Evolutionary conservation across 2,113 vertebrate species (phyloP).

Genomic region (Hemicordylus capensis): DNA sequence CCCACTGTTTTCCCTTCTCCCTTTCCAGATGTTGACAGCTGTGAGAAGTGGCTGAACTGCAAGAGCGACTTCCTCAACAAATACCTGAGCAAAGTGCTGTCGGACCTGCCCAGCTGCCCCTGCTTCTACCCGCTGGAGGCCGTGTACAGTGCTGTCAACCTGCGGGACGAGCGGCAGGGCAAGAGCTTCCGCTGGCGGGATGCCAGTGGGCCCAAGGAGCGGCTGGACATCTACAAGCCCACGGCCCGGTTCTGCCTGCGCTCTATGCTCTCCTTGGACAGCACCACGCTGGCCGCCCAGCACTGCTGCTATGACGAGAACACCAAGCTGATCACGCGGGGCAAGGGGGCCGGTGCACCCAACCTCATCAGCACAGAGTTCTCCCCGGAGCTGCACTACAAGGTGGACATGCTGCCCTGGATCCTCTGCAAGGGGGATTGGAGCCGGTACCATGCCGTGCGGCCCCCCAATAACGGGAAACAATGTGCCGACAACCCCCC

Average conservation of each 20-base stretch:
- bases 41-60: conserved; percentile 95
- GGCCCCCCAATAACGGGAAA: conserved; percentile 89
- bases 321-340: conserved; percentile 86
- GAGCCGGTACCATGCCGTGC: conserved; percentile 86
- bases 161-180: conserved; percentile 79
- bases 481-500: conserved; percentile 85
- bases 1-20: not conserved
- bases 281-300: conserved; percentile 86
- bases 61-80: conserved; percentile 90
- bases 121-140: conserved; percentile 86
- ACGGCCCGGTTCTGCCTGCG: conserved; percentile 87
- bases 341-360: conserved; percentile 87
- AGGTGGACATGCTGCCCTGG: conserved; percentile 91
- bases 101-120: conserved; percentile 90
- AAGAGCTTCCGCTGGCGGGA: conserved; percentile 87
- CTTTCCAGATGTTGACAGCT: conserved; percentile 87
- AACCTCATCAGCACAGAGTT: conserved; percentile 91
- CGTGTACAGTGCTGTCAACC: conserved; percentile 77
- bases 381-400: conserved; percentile 93
- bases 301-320: conserved; percentile 89
- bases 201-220: conserved; percentile 86
- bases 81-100: conserved; percentile 86
- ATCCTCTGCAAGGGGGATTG: conserved; percentile 94
- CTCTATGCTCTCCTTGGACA: conserved; percentile 83
- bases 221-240: conserved; percentile 90